These are phyloP conservation scores for Poecilia picta DNA, from an alignment of 2,797 vertebrate species.

Conservation along the genomic window DNA sequence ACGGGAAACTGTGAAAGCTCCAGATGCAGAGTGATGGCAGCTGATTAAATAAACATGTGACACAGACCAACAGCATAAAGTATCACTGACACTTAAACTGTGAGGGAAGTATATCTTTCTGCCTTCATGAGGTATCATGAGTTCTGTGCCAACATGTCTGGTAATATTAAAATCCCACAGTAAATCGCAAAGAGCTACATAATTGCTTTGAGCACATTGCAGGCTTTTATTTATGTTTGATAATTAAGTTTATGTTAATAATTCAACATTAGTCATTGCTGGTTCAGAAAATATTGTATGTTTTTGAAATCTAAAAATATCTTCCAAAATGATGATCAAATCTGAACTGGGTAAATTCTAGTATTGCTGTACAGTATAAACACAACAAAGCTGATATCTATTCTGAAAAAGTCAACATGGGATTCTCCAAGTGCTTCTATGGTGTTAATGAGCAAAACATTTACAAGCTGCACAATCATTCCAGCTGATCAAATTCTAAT, in stretches of 20 bases:
- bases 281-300: background rate
- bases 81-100: background rate
- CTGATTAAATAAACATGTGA: background rate
- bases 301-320: background rate
- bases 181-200: background rate
- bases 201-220: background rate
- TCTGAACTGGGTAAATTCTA: background rate
- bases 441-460: conserved; percentile 39
- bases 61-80: background rate
- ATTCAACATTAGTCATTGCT: background rate
- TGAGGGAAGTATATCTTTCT: background rate
- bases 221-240: background rate
- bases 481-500: conserved; percentile 42
- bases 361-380: conserved; percentile 40
- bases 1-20: conserved; percentile 27
- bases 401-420: conserved; percentile 19
- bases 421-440: conserved; percentile 16
- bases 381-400: conserved; percentile 27
- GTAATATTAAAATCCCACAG: background rate
- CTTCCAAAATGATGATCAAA: background rate
- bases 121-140: background rate
- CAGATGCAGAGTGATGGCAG: background rate
- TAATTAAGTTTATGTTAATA: background rate
- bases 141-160: background rate
- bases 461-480: conserved; percentile 39